Evolutionary conservation across 2,888 invertebrate species (phyloP).

Genomic region (Mylabris sibirica): DNA sequence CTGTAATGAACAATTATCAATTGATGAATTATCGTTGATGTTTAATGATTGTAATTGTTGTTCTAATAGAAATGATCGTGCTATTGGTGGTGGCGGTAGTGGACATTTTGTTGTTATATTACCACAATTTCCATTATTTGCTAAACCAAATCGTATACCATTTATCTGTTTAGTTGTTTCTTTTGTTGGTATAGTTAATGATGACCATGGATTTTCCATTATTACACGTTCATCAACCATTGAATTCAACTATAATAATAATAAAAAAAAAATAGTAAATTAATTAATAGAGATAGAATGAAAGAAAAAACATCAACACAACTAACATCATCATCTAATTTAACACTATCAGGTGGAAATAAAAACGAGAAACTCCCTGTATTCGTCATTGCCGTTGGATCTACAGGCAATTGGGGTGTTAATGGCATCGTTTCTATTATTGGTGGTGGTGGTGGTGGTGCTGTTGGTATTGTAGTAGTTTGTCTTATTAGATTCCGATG

Average conservation of each 20-base stretch:
- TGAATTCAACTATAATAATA: slow-evolving; percentile 26
- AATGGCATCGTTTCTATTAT: slow-evolving; percentile 47
- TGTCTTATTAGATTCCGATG: slow-evolving; percentile 58
- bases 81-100: slow-evolving; percentile 36
- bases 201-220: slow-evolving; percentile 39
- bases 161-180: slow-evolving; percentile 42
- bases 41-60: slow-evolving; percentile 63
- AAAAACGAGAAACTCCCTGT: slow-evolving; percentile 48
- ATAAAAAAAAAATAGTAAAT: background rate
- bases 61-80: slow-evolving; percentile 57
- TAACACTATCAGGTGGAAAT: slow-evolving; percentile 41
- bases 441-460: slow-evolving; percentile 50
- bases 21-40: slow-evolving; percentile 55
- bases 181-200: slow-evolving; percentile 17
- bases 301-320: background rate
- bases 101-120: slow-evolving; percentile 13
- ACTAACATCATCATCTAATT: slow-evolving; percentile 47
- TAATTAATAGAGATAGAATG: too few species aligned
- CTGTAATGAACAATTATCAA: slow-evolving; percentile 60
- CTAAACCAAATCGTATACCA: slow-evolving; percentile 50
- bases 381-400: slow-evolving; percentile 51
- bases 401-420: slow-evolving; percentile 50
- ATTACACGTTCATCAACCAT: slow-evolving; percentile 39
- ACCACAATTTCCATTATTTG: slow-evolving; percentile 14
- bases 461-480: slow-evolving; percentile 43